A percentile compares a stretch with the other conserved stretches of the same genome.
phyloP scores from a whole-genome alignment of 2,888 invertebrate genomes.

The Cepaea hortensis region DNA sequence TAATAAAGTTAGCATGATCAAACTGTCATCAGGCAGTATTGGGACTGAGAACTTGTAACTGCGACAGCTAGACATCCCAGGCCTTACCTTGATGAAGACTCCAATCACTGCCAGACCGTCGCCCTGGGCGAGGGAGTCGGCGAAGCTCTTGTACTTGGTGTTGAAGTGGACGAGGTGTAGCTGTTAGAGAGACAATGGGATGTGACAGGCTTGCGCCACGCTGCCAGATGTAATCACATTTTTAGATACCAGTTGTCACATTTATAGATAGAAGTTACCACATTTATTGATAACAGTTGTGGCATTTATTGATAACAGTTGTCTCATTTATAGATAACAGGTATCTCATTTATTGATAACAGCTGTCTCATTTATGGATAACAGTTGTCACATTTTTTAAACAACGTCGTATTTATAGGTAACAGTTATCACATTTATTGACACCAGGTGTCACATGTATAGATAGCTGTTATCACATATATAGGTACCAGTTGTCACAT shows the following conservation, averaged over 20 bases:
- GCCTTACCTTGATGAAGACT: constrained; percentile 86
- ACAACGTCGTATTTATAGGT: neutral
- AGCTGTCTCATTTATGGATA: neutral
- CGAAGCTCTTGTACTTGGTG: constrained; percentile 81
- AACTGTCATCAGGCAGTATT: too few species aligned
- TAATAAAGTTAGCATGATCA: too few species aligned
- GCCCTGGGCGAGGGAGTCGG: constrained; percentile 88
- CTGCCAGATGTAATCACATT: neutral
- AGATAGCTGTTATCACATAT: neutral
- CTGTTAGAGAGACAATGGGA: constrained; percentile 75
- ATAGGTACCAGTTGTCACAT: neutral
- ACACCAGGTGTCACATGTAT: neutral
- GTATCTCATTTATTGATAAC: neutral
- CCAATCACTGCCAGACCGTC: constrained; percentile 94
- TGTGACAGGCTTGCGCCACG: neutral
- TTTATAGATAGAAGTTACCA: neutral
- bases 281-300: neutral
- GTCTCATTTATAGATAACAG: neutral
- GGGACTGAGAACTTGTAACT: too few species aligned
- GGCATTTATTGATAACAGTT: neutral
- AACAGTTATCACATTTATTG: neutral
- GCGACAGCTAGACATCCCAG: too few species aligned
- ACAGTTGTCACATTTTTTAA: neutral
- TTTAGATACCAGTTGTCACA: neutral
- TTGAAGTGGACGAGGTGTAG: constrained; percentile 91